A percentile compares a stretch with the other conserved stretches of the same genome.
Evolutionary conservation across 2,888 invertebrate species (phyloP).

Genomic region (Cerastoderma edule): DNA sequence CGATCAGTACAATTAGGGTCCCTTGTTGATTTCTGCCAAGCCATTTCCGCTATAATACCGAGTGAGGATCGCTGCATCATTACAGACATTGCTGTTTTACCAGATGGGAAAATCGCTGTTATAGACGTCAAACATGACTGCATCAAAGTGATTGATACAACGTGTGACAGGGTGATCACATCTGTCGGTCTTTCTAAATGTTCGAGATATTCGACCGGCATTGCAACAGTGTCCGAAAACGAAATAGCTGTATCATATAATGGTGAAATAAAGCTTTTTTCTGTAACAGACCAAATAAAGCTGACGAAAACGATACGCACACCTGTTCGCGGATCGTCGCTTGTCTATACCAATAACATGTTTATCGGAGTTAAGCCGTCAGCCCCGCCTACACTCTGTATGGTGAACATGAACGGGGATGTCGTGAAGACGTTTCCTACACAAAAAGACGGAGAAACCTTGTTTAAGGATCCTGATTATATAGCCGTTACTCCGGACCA

Average conservation of each 20-base stretch:
- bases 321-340: not conserved
- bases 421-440: not conserved
- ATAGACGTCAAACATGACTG: not conserved
- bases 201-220: not conserved
- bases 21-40: not conserved
- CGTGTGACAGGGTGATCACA: not conserved
- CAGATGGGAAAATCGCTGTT: not conserved
- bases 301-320: not conserved
- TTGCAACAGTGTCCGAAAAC: not conserved
- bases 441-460: not conserved
- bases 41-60: too few species aligned
- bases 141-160: not conserved
- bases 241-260: not conserved
- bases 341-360: not conserved
- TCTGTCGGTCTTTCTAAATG: not conserved
- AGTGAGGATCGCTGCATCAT: not conserved
- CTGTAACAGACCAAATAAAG: not conserved
- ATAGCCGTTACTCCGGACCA: not conserved
- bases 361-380: not conserved
- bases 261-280: not conserved
- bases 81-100: not conserved
- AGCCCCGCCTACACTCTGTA: not conserved
- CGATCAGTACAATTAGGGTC: not conserved
- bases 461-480: not conserved
- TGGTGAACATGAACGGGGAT: constrained; percentile 7